These are phyloP conservation scores for Agrypnia vestita DNA, from an alignment of 1,140 invertebrate genomes.

Conservation along the genomic window DNA sequence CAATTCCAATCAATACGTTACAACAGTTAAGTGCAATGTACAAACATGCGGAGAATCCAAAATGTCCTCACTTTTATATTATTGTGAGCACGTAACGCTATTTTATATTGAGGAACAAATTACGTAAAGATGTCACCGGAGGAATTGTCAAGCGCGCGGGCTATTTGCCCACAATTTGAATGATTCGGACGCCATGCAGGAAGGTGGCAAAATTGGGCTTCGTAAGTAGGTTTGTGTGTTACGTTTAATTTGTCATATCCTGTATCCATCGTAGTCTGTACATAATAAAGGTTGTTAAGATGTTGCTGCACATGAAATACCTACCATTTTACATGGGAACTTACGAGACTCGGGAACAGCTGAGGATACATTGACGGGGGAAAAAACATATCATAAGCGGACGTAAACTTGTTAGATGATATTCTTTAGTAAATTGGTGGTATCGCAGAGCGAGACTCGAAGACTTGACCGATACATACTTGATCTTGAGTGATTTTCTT, in stretches of 20 bases:
- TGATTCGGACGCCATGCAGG: conserved; percentile 22
- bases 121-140: conserved; percentile 1
- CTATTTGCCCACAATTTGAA: conserved; percentile 3
- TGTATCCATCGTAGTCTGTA: too few species aligned
- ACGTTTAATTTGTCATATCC: not conserved
- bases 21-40: conserved; percentile 2
- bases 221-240: conserved; percentile 31
- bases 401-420: too few species aligned
- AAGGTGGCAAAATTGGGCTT: conserved; percentile 21
- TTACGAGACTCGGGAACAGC: too few species aligned
- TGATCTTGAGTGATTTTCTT: too few species aligned
- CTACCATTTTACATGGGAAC: too few species aligned
- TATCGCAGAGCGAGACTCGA: too few species aligned
- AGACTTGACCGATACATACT: too few species aligned
- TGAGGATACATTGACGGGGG: too few species aligned
- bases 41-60: conserved; percentile 19
- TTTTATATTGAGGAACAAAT: conserved; percentile 33
- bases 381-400: too few species aligned
- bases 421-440: too few species aligned
- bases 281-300: too few species aligned
- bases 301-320: too few species aligned
- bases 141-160: conserved; percentile 2
- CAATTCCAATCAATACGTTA: conserved; percentile 15
- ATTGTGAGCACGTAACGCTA: conserved; percentile 21
- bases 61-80: not conserved